These are phyloP conservation scores for Callithrix jacchus DNA, from an alignment of 2,113 vertebrate genomes.

Conservation along the genomic window DNA sequence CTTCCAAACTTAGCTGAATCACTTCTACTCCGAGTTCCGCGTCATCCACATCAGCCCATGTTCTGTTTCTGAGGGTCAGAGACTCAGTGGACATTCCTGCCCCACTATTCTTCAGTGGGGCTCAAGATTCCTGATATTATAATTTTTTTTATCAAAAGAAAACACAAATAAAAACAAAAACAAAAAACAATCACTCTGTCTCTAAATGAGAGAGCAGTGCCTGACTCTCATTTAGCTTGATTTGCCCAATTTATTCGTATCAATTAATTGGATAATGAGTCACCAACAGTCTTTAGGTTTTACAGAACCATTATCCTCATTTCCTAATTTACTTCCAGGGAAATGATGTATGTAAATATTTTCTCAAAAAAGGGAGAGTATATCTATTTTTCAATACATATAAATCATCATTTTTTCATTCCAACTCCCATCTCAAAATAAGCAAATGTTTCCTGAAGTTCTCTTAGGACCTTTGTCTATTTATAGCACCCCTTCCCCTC, in stretches of 20 bases:
- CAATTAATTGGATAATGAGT: slow-evolving; percentile 78
- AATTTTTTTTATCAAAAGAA: background rate
- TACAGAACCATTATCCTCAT: slow-evolving; percentile 67
- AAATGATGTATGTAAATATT: slow-evolving; percentile 70
- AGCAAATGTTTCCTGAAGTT: background rate
- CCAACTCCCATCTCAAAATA: slow-evolving; percentile 6
- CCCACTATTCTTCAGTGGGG: background rate
- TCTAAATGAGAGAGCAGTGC: no score
- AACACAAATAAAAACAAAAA: background rate
- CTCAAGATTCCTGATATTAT: background rate
- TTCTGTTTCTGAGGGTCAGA: background rate
- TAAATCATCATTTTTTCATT: slow-evolving; percentile 16
- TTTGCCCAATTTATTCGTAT: slow-evolving; percentile 74
- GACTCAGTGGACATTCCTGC: no score
- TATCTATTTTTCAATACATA: slow-evolving; percentile 34
- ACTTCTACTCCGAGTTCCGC: background rate
- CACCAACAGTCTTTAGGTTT: slow-evolving; percentile 59
- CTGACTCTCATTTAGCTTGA: slow-evolving; percentile 73
- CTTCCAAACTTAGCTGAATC: accelerated
- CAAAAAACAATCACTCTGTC: background rate
- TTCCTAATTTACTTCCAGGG: slow-evolving; percentile 66
- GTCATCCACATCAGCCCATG: accelerated
- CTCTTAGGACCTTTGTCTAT: background rate
- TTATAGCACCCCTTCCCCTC: background rate
- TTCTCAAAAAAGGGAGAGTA: slow-evolving; percentile 48